Evolutionary conservation across 1,140 invertebrate species (phyloP), one percentile per base, ranked within the genome.

Genomic region (Diploscapter pachys): DNA sequence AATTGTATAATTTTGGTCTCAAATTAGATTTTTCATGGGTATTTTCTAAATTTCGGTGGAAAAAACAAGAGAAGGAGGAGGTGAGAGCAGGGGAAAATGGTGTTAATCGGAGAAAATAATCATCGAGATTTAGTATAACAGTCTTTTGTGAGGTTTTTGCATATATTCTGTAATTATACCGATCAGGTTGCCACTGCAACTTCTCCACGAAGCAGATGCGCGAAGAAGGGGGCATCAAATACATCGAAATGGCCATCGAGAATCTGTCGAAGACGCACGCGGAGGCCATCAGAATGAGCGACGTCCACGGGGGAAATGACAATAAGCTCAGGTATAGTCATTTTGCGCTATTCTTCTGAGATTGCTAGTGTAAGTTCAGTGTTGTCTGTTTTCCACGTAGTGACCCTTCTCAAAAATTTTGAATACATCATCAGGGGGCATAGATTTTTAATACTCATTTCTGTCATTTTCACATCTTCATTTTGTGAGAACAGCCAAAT

Each of bases 201-300:
- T 95, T 93, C 87, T 93, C 92, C 2, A 94, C 94, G 0, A 90
- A 91, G 79, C 85, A 89, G 2, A 96, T 95, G 93, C 89, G 94
- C 71, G 89, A 90, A 69, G 90, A 91, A 2, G 91, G 91, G 72
- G 78, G 78, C 1, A 50, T 78, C 3, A 74, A 57, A 9, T 73
- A 50, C 9, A 81, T 83, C 64, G 73, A 81, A 75, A 64, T 57
- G 63, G 71, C 71, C 48, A 72, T 72, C 49, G n/a, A 48, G 81
- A 92, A 90, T 81, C 87, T 95, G 53, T 91, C 91, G 79, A 91
- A 91, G 80, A 89, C 91, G 73, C 94, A 96, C 81, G 87, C 90
- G 63, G 71, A 82, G 49, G 93, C 96, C 81, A 96, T 96, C 85
- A 89, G 90, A 81, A 90, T 90, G 2, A 96, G 96, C 83, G 93